These are phyloP conservation scores for Dromococcyx pavoninus DNA, from an alignment of 2,797 vertebrate species.

Conservation along the genomic window DNA sequence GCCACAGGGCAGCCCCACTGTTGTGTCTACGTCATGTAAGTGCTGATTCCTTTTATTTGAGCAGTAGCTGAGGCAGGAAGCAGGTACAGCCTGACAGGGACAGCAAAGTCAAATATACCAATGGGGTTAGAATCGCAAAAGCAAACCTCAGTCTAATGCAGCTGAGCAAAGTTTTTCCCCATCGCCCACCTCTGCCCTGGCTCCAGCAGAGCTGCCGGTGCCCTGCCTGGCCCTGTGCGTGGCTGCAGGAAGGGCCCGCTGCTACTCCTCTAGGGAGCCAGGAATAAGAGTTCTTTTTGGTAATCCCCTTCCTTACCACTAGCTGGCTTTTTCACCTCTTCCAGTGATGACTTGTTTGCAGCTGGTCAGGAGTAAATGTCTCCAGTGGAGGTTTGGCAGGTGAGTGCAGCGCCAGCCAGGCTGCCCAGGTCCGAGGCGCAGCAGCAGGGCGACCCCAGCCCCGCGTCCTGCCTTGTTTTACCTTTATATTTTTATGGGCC, in stretches of 20 bases:
- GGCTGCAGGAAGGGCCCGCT: neutral
- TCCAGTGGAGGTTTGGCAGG: neutral
- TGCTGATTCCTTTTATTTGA: fast-evolving
- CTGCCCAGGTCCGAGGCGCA: neutral
- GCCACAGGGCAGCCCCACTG: fast-evolving
- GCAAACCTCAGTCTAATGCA: neutral
- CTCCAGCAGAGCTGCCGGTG: neutral
- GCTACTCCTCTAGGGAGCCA: fast-evolving
- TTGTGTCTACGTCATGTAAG: fast-evolving
- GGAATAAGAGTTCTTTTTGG: neutral
- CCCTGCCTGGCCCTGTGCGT: neutral
- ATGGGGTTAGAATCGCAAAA: fast-evolving
- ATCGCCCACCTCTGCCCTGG: neutral
- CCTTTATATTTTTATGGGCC: neutral
- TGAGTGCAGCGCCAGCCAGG: neutral
- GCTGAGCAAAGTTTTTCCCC: neutral
- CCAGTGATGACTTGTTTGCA: fast-evolving
- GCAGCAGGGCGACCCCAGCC: neutral
- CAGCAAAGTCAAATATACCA: fast-evolving
- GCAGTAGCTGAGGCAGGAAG: neutral
- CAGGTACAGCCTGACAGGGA: neutral
- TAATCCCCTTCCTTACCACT: neutral
- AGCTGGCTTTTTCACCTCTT: neutral
- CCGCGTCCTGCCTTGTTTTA: neutral
- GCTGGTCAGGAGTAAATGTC: fast-evolving